phyloP scores from a whole-genome alignment of 2,113 vertebrate genomes.

The human region DNA sequence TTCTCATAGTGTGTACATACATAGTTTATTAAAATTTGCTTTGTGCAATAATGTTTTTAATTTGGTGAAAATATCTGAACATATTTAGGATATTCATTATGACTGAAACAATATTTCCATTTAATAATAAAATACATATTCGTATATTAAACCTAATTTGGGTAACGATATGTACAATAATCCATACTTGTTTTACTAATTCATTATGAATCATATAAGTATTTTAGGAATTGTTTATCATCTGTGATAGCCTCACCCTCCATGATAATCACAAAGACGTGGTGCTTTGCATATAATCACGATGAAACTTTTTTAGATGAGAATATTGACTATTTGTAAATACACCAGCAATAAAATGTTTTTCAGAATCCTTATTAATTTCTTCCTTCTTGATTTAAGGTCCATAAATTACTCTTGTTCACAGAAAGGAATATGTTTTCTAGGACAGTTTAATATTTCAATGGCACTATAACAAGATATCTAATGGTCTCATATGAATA shows the following conservation, averaged over 20 bases:
- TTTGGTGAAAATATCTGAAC: constrained; percentile 4
- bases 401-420: background rate
- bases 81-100: constrained; percentile 1
- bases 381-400: background rate
- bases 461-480: background rate
- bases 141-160: background rate
- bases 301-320: background rate
- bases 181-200: background rate
- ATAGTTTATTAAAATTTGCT: constrained; percentile 41
- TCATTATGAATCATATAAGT: background rate
- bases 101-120: background rate
- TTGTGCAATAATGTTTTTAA: constrained; percentile 24
- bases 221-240: background rate
- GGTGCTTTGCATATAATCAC: background rate
- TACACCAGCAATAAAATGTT: background rate
- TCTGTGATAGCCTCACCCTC: background rate
- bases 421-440: constrained; percentile 27
- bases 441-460: background rate
- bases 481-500: constrained; percentile 56
- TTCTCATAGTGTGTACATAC: background rate
- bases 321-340: constrained; percentile 2
- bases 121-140: background rate
- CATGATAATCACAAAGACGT: background rate
- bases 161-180: background rate
- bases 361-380: background rate